phyloP scores from a whole-genome alignment of 1,140 invertebrate species.

The Drosophila pruinosa region DNA sequence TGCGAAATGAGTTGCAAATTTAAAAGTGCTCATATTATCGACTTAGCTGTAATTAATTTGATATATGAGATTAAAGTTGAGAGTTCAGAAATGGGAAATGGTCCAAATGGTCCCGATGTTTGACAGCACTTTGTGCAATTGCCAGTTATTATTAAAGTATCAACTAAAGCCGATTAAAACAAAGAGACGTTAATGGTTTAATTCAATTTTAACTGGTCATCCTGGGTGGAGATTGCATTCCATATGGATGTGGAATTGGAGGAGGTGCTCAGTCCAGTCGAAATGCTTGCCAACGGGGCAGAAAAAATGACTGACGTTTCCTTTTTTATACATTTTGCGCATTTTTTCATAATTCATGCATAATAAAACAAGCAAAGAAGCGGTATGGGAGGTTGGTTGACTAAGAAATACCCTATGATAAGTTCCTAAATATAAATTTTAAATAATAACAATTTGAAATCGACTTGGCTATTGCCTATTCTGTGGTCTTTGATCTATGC shows the following conservation, averaged over 20 bases:
- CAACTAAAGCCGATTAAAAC: constrained; percentile 46
- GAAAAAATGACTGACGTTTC: constrained; percentile 43
- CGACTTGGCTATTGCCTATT: too few relatives aligned
- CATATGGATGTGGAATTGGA: neutral
- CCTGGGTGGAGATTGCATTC: neutral
- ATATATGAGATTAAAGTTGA: neutral
- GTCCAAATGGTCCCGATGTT: neutral
- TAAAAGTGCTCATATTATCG: neutral
- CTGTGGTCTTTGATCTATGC: too few relatives aligned
- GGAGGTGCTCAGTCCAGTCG: neutral
- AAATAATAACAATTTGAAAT: too few relatives aligned
- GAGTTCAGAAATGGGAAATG: neutral
- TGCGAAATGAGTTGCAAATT: neutral
- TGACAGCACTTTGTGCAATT: neutral
- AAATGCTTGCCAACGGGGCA: constrained; percentile 3
- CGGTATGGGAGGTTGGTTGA: too few relatives aligned
- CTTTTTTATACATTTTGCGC: constrained; percentile 44
- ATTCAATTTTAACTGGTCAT: constrained; percentile 24
- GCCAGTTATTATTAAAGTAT: constrained; percentile 21
- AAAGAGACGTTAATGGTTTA: constrained; percentile 51
- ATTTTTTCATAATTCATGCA: constrained; percentile 74
- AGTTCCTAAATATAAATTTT: neutral
- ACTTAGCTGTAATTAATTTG: neutral
- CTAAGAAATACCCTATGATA: neutral
- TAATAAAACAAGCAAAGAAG: constrained; percentile 20